phyloP scores from a whole-genome alignment of 2,888 invertebrate species.

The Drosophila leonis region DNA sequence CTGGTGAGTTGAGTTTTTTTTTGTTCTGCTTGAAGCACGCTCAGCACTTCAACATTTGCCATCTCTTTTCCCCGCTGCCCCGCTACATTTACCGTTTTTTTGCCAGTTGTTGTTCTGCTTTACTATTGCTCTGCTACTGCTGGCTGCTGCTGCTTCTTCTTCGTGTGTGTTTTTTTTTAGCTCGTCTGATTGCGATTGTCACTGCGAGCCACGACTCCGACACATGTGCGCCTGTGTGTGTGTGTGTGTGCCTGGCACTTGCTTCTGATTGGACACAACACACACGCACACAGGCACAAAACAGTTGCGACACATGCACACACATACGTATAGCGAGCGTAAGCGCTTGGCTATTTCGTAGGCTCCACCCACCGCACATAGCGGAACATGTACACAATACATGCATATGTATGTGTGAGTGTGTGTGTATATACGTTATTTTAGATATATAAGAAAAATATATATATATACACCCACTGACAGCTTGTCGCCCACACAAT shows the following conservation, averaged over 20 bases:
- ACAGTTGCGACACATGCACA: constrained; percentile 47
- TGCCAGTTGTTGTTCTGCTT: constrained; percentile 9
- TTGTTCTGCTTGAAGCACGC: constrained; percentile 70
- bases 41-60: constrained; percentile 41
- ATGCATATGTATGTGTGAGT: neutral
- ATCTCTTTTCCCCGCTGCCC: constrained; percentile 26
- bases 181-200: constrained; percentile 45
- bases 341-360: constrained; percentile 60
- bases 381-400: constrained; percentile 5
- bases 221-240: constrained; percentile 33
- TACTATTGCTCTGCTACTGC: constrained; percentile 1
- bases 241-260: constrained; percentile 43
- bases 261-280: constrained; percentile 78
- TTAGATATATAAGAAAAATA: constrained; percentile 37
- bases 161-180: constrained; percentile 10
- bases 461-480: constrained; percentile 19
- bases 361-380: constrained; percentile 69
- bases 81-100: neutral
- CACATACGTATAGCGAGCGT: constrained; percentile 17
- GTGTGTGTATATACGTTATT: neutral
- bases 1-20: constrained; percentile 52
- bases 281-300: constrained; percentile 32
- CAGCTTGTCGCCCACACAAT: constrained; percentile 39
- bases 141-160: constrained; percentile 6
- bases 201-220: constrained; percentile 24